These are phyloP conservation scores for Leptopilina clavipes DNA, from an alignment of 1,140 invertebrate species.

Conservation along the genomic window DNA sequence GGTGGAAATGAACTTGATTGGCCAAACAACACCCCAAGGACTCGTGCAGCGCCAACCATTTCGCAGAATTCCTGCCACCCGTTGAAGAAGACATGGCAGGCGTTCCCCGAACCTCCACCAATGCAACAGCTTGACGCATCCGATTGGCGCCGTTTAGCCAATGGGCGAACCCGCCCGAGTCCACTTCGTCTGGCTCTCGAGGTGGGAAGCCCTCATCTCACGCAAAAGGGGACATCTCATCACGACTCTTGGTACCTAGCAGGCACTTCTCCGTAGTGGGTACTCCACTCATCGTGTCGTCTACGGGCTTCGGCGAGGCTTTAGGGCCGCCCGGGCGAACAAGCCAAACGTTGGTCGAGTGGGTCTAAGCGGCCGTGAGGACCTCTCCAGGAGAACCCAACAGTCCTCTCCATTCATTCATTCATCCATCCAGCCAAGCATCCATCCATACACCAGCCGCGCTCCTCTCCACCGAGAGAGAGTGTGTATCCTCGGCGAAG, in stretches of 20 bases:
- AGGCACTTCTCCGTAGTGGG: slow-evolving; percentile 74
- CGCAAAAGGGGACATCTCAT: slow-evolving; percentile 73
- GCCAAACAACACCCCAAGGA: slow-evolving; percentile 28
- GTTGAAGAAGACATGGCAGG: slow-evolving; percentile 22
- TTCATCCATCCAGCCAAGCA: slow-evolving; percentile 64
- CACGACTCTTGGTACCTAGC: slow-evolving; percentile 70
- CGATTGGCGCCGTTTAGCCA: slow-evolving; percentile 60
- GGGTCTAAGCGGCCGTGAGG: slow-evolving; percentile 75
- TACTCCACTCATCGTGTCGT: slow-evolving; percentile 70
- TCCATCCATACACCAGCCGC: slow-evolving; percentile 55
- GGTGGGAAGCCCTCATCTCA: slow-evolving; percentile 65
- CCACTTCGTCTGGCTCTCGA: slow-evolving; percentile 44
- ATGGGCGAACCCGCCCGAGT: slow-evolving; percentile 54
- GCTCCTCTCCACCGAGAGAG: slow-evolving; percentile 68
- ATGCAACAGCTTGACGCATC: slow-evolving; percentile 36
- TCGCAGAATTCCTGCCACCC: neutral
- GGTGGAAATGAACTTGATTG: slow-evolving; percentile 43
- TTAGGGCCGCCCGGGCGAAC: slow-evolving; percentile 51
- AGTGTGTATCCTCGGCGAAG: slow-evolving; percentile 69
- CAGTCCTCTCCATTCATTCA: slow-evolving; percentile 75
- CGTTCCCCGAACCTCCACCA: slow-evolving; percentile 39
- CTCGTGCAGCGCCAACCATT: neutral
- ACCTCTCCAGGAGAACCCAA: slow-evolving; percentile 75
- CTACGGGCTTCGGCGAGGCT: slow-evolving; percentile 59
- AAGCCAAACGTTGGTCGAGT: slow-evolving; percentile 65